Evolutionary conservation across 23 tunicate species (phyloP).

Genomic region (Clavelina lepadiformis): DNA sequence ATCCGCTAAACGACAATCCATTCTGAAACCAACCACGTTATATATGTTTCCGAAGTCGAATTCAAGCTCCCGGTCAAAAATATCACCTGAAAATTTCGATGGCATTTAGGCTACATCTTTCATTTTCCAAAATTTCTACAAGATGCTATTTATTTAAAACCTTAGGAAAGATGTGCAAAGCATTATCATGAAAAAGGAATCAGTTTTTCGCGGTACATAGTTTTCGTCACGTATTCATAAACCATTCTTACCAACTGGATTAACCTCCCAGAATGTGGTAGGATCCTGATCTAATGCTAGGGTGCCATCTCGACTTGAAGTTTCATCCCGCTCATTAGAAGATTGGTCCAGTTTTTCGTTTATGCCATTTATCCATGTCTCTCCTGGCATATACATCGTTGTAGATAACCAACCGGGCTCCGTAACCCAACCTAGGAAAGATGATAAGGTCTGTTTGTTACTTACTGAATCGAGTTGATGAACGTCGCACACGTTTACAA

Average conservation of each 20-base stretch:
- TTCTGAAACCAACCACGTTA: slow-evolving; percentile 27
- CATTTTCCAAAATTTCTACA: too few species aligned
- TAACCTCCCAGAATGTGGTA: slow-evolving; percentile 54
- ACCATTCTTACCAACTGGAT: slow-evolving; percentile 35
- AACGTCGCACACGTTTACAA: too few species aligned
- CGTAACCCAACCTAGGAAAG: slow-evolving; percentile 23
- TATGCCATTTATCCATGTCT: slow-evolving; percentile 37
- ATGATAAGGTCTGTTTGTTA: too few species aligned
- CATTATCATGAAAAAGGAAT: too few species aligned
- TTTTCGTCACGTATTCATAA: too few species aligned
- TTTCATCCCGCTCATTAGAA: slow-evolving; percentile 36
- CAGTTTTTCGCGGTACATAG: too few species aligned
- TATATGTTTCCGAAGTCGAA: slow-evolving; percentile 39
- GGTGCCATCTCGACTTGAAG: slow-evolving; percentile 43
- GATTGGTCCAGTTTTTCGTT: slow-evolving; percentile 24
- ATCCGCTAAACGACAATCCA: slow-evolving; percentile 33
- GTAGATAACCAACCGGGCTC: slow-evolving; percentile 33
- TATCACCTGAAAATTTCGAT: slow-evolving; percentile 44
- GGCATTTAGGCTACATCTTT: too few species aligned
- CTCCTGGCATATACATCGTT: slow-evolving; percentile 59
- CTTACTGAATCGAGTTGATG: too few species aligned
- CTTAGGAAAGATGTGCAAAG: too few species aligned
- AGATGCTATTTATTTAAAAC: too few species aligned
- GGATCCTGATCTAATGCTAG: slow-evolving; percentile 39
- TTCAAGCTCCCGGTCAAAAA: slow-evolving; percentile 49